Evolutionary conservation across 2,888 invertebrate species (phyloP).

Genomic region (Argyresthia goedartella): DNA sequence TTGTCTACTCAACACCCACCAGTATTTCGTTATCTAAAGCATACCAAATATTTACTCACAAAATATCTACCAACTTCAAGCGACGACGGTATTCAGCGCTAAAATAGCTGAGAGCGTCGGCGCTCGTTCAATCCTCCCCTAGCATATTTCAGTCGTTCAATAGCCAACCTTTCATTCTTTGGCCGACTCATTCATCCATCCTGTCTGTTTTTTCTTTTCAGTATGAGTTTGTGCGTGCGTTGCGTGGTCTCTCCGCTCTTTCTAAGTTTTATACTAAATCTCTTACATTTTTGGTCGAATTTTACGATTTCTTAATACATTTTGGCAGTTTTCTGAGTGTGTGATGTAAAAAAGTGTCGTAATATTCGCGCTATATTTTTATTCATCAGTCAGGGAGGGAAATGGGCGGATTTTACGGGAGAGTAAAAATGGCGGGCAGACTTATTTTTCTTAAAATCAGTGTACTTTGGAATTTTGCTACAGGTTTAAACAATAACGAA

Average conservation of each 20-base stretch:
- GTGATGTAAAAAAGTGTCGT: not conserved
- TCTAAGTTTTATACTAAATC: not conserved
- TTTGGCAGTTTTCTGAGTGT: not conserved
- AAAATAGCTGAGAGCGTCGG: not conserved
- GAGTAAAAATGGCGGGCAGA: not conserved
- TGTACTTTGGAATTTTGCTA: no score
- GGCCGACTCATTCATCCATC: not conserved
- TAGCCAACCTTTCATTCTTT: not conserved
- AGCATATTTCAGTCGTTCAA: not conserved
- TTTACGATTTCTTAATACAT: not conserved
- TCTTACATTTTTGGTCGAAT: not conserved
- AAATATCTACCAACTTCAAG: no score
- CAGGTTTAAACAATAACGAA: no score
- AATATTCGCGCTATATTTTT: not conserved
- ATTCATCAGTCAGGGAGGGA: not conserved
- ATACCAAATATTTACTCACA: no score
- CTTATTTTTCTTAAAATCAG: not conserved
- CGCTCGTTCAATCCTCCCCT: not conserved
- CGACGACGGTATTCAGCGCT: not conserved
- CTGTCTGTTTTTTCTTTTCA: not conserved
- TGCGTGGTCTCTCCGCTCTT: not conserved
- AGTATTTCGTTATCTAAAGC: not conserved
- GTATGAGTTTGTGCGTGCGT: not conserved
- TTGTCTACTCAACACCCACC: not conserved
- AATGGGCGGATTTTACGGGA: not conserved